Percentiles rank a stretch among this genome's conserved stretches.
These are phyloP conservation scores for Sterrhoptilus dennistouni DNA, from an alignment of 2,113 vertebrate genomes.

Conservation along the genomic window DNA sequence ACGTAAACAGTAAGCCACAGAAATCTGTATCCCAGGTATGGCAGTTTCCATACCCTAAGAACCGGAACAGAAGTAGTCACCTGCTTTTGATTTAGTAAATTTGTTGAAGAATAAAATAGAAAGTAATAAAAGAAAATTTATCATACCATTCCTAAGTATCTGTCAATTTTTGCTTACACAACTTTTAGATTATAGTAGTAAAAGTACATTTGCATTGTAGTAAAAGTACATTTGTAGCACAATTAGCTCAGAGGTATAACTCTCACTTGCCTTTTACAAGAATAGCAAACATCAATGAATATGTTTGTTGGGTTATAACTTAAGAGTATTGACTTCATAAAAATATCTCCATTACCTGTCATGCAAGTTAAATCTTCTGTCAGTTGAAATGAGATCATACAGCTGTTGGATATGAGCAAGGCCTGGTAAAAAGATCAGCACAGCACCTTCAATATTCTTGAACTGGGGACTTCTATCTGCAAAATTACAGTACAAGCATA, in stretches of 20 bases:
- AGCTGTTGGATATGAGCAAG: constrained; percentile 96
- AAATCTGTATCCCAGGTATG: neutral
- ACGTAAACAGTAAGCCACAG: neutral
- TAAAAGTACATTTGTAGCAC: neutral
- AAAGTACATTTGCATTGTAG: neutral
- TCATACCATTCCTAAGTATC: neutral
- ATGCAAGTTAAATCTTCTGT: constrained; percentile 87
- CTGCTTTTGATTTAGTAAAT: neutral
- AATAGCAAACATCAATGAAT: neutral
- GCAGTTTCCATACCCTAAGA: neutral
- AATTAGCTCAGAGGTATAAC: neutral
- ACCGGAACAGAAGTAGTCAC: neutral
- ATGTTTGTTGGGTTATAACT: neutral
- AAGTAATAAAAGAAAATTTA: neutral
- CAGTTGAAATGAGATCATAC: constrained; percentile 86
- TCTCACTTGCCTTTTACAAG: neutral
- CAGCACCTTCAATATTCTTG: constrained; percentile 84
- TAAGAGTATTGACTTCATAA: neutral
- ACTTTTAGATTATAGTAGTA: neutral
- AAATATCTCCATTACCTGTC: constrained; percentile 74
- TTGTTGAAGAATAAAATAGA: neutral
- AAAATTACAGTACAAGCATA: neutral
- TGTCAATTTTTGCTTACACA: neutral
- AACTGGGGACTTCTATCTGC: constrained; percentile 90
- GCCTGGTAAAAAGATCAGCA: constrained; percentile 92